These are phyloP conservation scores for Acrocephalus scirpaceus DNA, from an alignment of 2,797 vertebrate genomes.

Conservation along the genomic window DNA sequence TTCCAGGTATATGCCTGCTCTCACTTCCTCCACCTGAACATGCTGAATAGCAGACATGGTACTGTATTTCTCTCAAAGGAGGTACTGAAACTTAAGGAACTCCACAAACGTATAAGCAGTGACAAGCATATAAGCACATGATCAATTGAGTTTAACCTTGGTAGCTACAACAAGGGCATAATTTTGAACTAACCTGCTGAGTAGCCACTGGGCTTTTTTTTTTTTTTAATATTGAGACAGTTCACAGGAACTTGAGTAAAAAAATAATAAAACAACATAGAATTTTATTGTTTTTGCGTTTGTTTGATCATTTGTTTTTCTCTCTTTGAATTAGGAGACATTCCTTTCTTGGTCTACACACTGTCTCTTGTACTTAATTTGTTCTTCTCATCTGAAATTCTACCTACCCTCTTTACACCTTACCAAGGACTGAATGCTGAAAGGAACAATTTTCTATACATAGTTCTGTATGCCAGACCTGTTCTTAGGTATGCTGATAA, in stretches of 20 bases:
- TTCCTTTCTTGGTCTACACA: not conserved
- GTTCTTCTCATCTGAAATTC: not conserved
- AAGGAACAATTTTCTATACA: not conserved
- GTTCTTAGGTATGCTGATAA: not conserved
- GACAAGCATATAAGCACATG: not conserved
- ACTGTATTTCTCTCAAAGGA: not conserved
- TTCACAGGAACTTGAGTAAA: not conserved
- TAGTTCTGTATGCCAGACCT: not conserved
- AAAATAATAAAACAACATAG: not conserved
- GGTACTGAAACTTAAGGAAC: not conserved
- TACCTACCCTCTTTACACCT: fast-evolving
- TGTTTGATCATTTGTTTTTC: not conserved
- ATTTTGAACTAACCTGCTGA: not conserved
- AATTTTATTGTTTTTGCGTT: not conserved
- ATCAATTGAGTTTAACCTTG: not conserved
- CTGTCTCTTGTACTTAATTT: not conserved
- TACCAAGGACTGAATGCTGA: not conserved
- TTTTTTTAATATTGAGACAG: not conserved
- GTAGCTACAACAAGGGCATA: not conserved
- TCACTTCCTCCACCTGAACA: not conserved
- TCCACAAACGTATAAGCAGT: not conserved
- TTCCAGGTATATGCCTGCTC: slow-evolving; percentile 6
- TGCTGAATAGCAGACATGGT: not conserved
- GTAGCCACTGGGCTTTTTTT: not conserved
- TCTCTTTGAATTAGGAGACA: not conserved